Base-by-base conservation (phyloP, 2,888 invertebrate genomes). In the Caenorhabditis macrosperma region DNA sequence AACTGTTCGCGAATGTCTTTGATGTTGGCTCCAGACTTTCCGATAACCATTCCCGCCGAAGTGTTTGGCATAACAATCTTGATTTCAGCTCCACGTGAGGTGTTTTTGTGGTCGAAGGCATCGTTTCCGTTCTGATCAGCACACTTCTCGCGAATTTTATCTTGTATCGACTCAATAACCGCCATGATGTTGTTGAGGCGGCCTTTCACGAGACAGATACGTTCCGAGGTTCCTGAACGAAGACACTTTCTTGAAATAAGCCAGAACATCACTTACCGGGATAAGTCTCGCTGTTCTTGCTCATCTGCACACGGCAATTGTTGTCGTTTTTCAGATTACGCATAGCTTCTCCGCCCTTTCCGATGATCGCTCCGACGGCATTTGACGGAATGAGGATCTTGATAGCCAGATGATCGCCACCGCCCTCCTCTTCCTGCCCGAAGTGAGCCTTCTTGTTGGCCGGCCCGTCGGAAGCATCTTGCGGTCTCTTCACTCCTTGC, bases 281-380 rank as follows among this genome's bases (percentile, higher is more conserved):
- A 93, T 97, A 98, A 92, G 96, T 97, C 92, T 98, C 98, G 91
- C 96, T 96, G 67, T 96, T 95, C 93, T 97, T 98, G 90, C 97
- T 98, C 97, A 98, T 98, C 93, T 98, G 98, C 88, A 99, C 96
- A 90, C 96, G 94, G 88, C 97, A 97, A 88, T 96, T 96, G 66
- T 96, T 95, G 92, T 98, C 97, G 92, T 96, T 96, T 92, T 99
- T 97, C 90, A 99, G 93, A 91, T 96, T 95, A 89, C 97, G 96
- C 92, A 98, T 98, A 76, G 97, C 96, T 92, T 99, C 98, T 87
- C 98, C 98, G 54, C 97, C 97, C 93, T 98, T 99, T 91, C 98
- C 98, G 92, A 98, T 99, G 91, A 80, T 77, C 12, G 97, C 97
- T 86, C 98, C 98, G 72, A 97, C 97, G 88, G 97, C 97, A 93